Evolutionary conservation across 2,888 invertebrate genomes (phyloP), one percentile per base, ranked within the genome.

Genomic region (Psylliodes chrysocephalus): DNA sequence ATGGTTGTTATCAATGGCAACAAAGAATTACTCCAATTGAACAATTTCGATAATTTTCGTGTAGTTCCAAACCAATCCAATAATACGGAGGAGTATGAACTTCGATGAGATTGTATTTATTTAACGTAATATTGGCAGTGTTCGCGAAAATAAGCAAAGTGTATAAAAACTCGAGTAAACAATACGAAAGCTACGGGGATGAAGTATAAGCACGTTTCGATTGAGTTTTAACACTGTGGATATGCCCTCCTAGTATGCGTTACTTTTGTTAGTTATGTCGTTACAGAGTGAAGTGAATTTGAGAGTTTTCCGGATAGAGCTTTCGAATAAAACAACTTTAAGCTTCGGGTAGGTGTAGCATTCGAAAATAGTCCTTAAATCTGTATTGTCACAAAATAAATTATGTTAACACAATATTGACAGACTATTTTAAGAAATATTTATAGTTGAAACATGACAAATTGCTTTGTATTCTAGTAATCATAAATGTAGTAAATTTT

Each of bases 181-280:
- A 68, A 54, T 49, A 63, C 57, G 53, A 65, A 63, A 68, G 64
- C 68, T 63, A 60, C 60, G 49, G 56, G 65, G 47, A 65, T 57
- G 65, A 65, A 63, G 65, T 60, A 60, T 53, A 63, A 65, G 68
- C 67, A 67, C 67, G 67, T 67, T 62, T 61, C 51, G 67, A 64
- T 64, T 64, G 56, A 40, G 55, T 61, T 65, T 61, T 54, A 65
- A 61, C 65, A 30, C 42, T 52, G 61, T 55, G 15, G 64, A 61
- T 61, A 53, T 55, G 44, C 57, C 51, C 60, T 56, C 60, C 49
- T 61, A 35, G 35, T 35, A 35, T 3, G 6, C 35, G 14, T 47
- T 53, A 57, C 46, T 61, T 64, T 53, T 60, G 42, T 53, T 59
- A 22, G 22, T 22, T 22, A 22, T 22, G 6, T 22, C 22, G 22